Evolutionary conservation across 2,113 vertebrate species (phyloP).

Genomic region (Platysternon megacephalum): DNA sequence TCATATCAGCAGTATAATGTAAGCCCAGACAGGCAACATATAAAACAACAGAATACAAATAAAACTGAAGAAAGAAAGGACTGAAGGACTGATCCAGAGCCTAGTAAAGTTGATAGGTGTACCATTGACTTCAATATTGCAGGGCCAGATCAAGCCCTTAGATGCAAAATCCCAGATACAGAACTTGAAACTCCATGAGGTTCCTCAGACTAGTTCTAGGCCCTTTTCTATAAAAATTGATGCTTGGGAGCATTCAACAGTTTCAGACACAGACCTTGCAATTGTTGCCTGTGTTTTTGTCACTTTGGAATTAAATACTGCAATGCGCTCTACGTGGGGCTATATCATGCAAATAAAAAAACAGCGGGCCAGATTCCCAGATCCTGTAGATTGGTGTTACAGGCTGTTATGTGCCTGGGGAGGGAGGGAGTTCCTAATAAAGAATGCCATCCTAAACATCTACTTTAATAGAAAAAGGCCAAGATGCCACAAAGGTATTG

Average conservation of each 20-base stretch:
- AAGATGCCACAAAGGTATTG: no score
- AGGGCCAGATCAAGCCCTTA: not conserved
- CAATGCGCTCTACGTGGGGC: not conserved
- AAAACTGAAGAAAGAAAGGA: not conserved
- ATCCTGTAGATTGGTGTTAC: no score
- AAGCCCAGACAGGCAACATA: not conserved
- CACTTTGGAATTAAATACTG: not conserved
- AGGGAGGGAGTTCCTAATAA: no score
- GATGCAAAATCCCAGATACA: not conserved
- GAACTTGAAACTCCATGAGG: slow-evolving; percentile 11
- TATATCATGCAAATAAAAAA: not conserved
- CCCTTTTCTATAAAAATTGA: not conserved
- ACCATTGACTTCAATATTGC: no score
- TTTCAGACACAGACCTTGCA: not conserved
- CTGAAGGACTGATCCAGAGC: not conserved
- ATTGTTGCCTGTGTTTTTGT: not conserved
- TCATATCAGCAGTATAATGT: accelerated
- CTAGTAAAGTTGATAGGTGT: not conserved
- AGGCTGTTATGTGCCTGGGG: no score
- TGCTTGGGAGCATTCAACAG: not conserved
- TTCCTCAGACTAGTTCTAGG: not conserved
- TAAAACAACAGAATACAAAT: not conserved
- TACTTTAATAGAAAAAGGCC: no score
- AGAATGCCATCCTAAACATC: no score
- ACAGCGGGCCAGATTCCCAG: no score